phyloP scores from a whole-genome alignment of 2,888 invertebrate species.

The Incurvaria masculella region DNA sequence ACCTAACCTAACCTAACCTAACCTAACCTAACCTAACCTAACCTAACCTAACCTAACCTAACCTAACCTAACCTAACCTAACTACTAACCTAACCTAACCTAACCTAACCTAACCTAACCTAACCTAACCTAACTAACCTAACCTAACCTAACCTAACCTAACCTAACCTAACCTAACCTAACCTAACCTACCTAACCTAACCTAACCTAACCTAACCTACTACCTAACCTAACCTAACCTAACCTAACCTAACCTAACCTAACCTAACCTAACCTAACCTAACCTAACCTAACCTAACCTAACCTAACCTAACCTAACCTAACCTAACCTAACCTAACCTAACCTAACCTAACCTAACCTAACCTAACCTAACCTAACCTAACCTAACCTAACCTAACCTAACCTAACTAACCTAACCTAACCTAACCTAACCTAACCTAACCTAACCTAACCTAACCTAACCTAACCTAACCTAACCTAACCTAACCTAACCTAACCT shows the following conservation, averaged over 20 bases:
- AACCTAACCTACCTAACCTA: slow-evolving; percentile 10
- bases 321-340: slow-evolving; percentile 5
- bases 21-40: slow-evolving; percentile 16
- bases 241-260: slow-evolving; percentile 5
- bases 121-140: slow-evolving; percentile 1
- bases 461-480: slow-evolving; percentile 9
- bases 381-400: slow-evolving; percentile 5
- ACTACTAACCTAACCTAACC: slow-evolving; percentile 2
- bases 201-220: slow-evolving; percentile 11
- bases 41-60: slow-evolving; percentile 18
- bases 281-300: slow-evolving; percentile 5
- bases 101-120: neutral
- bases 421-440: slow-evolving; percentile 9
- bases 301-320: slow-evolving; percentile 5
- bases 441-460: slow-evolving; percentile 9
- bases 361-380: slow-evolving; percentile 5
- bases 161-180: slow-evolving; percentile 8
- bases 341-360: slow-evolving; percentile 5
- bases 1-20: slow-evolving; percentile 16
- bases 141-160: slow-evolving; percentile 5
- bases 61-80: slow-evolving; percentile 14
- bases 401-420: slow-evolving; percentile 7
- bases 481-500: slow-evolving; percentile 10
- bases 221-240: slow-evolving; percentile 5
- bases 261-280: slow-evolving; percentile 5